Evolutionary conservation across 2,797 vertebrate species (phyloP), one percentile per base, ranked within the genome.

Genomic region (Sebastes variabilis): DNA sequence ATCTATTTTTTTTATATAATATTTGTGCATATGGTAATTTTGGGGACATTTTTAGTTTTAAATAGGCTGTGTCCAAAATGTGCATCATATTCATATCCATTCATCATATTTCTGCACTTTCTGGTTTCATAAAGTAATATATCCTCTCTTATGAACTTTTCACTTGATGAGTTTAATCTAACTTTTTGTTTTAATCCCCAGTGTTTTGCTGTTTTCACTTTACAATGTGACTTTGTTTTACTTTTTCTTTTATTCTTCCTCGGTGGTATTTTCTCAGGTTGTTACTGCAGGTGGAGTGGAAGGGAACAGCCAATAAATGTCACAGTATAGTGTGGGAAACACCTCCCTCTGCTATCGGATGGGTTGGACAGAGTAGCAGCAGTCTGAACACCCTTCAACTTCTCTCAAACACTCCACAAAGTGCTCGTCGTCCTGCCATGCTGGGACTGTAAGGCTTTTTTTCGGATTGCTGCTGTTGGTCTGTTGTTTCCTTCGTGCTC

Each of bases 371-470:
- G 74, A 91, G 89, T 91, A 67, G 42, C 69, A 77, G 30, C 73
- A 68, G 69, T 18, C 81, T 84, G 91, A 90, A 92, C 91, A 81
- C 34, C 65, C 16, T 61, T 58, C 13, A 94, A 94, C 88, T 95
- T 95, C 89, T n/a, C 7, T n/a, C 7, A 59, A 73, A 72, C 68
- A 13, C 55, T 64, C 22, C 64, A 24, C 76, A 36, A 27, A 82
- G 73, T 42, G 42, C 38, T 70, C 27, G 27, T 7, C 76, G 75
- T 34, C 56, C 30, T 61, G 89, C 74, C 84, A 92, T 92, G 93
- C 85, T 1, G 69, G 85, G 78, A 74, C 66, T 70, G 16, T 89
- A 75, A 86, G 60, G 65, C 56, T 4, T 22, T 22, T 30, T 6
- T 38, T 60, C 46, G 82, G 82, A 75, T 86, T 81, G 65, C 66